Conservation (phyloP, 2,888 invertebrate species). For the Phorcus lineatus region DNA sequence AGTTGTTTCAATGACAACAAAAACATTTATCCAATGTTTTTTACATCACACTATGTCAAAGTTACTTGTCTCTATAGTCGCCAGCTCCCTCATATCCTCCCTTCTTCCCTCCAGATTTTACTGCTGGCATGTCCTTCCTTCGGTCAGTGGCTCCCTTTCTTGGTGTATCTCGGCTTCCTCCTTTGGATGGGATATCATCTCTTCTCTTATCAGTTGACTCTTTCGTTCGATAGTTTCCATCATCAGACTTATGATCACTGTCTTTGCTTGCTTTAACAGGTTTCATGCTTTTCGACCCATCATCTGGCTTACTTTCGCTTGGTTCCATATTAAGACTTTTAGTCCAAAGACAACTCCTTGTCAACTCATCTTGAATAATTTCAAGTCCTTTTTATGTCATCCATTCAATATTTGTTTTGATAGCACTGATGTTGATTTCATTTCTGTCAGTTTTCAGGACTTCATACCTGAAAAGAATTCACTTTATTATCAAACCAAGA, state of each 20-base stretch:
- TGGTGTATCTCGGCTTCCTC: constrained; percentile 19
- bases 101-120: neutral
- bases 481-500: no score
- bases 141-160: constrained; percentile 17
- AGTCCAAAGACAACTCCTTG: no score
- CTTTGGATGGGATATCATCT: neutral
- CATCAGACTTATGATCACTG: neutral
- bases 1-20: no score
- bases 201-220: constrained; percentile 16
- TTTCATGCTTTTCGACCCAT: neutral
- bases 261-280: neutral
- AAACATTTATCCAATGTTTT: no score
- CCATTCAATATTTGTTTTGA: no score
- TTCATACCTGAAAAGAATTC: no score
- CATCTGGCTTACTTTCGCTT: neutral
- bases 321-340: neutral
- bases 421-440: no score
- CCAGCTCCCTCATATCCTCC: neutral
- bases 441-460: no score
- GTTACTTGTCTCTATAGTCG: neutral
- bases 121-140: neutral
- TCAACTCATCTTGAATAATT: no score
- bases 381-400: no score
- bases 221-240: neutral
- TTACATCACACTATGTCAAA: no score